Evolutionary conservation across 2,888 invertebrate genomes (phyloP).

Genomic region (Drosophila diplacantha): DNA sequence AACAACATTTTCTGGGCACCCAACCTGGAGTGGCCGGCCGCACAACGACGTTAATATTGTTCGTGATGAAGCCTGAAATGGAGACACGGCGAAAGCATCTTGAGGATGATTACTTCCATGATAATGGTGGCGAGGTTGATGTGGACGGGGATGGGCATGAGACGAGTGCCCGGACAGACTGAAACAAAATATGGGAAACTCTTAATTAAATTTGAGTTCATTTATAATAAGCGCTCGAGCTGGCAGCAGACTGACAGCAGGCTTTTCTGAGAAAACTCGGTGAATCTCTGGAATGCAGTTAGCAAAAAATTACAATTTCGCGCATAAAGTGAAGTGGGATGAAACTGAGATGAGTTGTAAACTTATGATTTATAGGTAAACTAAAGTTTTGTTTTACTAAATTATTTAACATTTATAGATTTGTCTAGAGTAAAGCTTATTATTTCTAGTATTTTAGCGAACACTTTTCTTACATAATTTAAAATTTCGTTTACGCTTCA

Average conservation of each 20-base stretch:
- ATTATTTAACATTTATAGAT: neutral
- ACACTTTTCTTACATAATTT: neutral
- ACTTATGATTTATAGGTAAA: neutral
- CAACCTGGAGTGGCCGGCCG: conserved; percentile 29
- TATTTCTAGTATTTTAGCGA: neutral
- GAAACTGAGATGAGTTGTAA: neutral
- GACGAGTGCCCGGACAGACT: conserved; percentile 17
- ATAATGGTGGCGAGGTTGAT: conserved; percentile 13
- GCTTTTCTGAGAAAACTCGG: conserved; percentile 5
- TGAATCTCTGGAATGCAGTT: neutral
- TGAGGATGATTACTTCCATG: conserved; percentile 26
- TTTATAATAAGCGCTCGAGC: conserved; percentile 57
- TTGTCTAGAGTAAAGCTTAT: neutral
- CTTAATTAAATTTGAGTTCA: conserved; percentile 74
- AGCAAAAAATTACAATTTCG: neutral
- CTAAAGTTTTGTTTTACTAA: neutral
- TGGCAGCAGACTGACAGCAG: conserved; percentile 26
- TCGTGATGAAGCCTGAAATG: conserved; percentile 62
- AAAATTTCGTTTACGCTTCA: conserved; percentile 4
- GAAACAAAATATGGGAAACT: conserved; percentile 61
- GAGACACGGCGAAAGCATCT: conserved; percentile 28
- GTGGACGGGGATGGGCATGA: conserved; percentile 11
- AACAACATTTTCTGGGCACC: conserved; percentile 46
- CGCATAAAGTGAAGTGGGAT: neutral
- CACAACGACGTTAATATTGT: conserved; percentile 57